Conservation (phyloP, 2,888 invertebrate species). For the Omphaloscelis lunosa region DNA sequence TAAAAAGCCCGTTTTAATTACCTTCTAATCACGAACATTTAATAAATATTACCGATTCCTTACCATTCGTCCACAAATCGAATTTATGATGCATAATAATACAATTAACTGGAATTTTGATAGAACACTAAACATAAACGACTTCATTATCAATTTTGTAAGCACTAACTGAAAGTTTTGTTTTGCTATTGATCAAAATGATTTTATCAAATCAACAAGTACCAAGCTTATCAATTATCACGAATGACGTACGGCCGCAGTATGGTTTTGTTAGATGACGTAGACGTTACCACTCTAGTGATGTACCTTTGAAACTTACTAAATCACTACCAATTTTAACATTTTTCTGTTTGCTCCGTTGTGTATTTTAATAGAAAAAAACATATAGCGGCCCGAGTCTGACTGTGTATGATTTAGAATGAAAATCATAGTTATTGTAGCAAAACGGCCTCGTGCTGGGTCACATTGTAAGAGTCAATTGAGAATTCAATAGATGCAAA, state of each 20-base stretch:
- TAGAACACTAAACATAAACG: conserved; percentile 53
- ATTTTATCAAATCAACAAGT: conserved; percentile 74
- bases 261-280: conserved; percentile 61
- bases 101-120: conserved; percentile 67
- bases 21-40: neutral
- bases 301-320: conserved; percentile 47
- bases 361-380: neutral
- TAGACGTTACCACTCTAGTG: conserved; percentile 52
- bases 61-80: conserved; percentile 77
- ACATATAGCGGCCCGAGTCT: neutral
- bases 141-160: conserved; percentile 69
- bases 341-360: neutral
- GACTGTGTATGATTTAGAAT: conserved; percentile 13
- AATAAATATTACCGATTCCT: conserved; percentile 59
- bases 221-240: conserved; percentile 68
- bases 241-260: conserved; percentile 62
- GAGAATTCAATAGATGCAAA: conserved; percentile 52
- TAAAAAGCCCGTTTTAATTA: conserved; percentile 38
- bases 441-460: conserved; percentile 26
- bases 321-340: conserved; percentile 1
- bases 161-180: conserved; percentile 46
- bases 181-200: conserved; percentile 64
- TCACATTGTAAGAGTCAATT: conserved; percentile 36
- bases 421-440: conserved; percentile 33
- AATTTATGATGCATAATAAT: conserved; percentile 68